Base-by-base conservation (phyloP, 1,140 invertebrate genomes). In the Phymastichus coffea region DNA sequence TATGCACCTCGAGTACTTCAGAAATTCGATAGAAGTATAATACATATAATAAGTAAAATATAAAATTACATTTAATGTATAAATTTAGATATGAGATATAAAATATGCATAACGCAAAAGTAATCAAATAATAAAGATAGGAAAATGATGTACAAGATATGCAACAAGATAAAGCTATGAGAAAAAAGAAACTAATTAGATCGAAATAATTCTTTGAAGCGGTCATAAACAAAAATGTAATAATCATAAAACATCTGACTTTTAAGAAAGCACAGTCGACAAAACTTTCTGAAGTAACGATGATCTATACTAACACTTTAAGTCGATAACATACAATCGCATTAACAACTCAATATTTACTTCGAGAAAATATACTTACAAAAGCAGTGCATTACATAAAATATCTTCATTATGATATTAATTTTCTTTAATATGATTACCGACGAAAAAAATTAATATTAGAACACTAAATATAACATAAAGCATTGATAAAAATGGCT, bases 71-170 rank as follows among this genome's bases (percentile, higher is more conserved):
- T 43, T 54, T 43, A 55, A 63, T 58, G 33, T 54, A 63, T 37
- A 35, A 49, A 55, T 43, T 28, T 54, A 63, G 56, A 17, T 43
- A 47, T 26, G 53, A 40, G 43, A 63, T 59, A 52, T 43, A n/a
- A 33, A 43, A 63, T 25, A 14, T 56, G 53, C 52, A 60, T 53
- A 60, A 49, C 43, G 46, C 58, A 63, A 61, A 56, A 63, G 59
- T 71, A 67, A 72, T 70, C 67, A 70, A 72, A 70, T 59, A 64
- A 64, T 59, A 61, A 58, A 56, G n/a, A n/a, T 57, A 57, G 38
- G 19, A 20, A 38, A 8, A 48, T 14, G 17, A 28, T n/a, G 56
- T 40, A 63, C 60, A 57, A 66, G 47, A 54, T 58, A 58, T 17
- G 57, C 20, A 61, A 60, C 25, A 41, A 48, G 61, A 63, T 14